A percentile compares a stretch with the other conserved stretches of the same genome.
These are phyloP conservation scores for Copidosoma aretas DNA, from an alignment of 2,888 invertebrate genomes.

Conservation along the genomic window DNA sequence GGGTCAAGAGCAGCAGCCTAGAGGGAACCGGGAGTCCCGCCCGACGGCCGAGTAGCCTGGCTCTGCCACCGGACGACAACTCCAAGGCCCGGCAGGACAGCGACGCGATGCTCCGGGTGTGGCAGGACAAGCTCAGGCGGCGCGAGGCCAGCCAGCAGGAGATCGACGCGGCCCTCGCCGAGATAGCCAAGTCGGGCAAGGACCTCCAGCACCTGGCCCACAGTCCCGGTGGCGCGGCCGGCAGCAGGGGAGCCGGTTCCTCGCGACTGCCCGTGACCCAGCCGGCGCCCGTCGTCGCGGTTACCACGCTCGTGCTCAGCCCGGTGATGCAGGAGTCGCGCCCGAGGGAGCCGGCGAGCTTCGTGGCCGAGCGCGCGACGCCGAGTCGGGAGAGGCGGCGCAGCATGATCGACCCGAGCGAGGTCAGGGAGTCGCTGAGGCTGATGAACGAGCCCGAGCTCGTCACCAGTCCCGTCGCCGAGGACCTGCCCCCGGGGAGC, in stretches of 20 bases:
- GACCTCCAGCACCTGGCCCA: constrained; percentile 58
- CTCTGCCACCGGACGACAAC: constrained; percentile 51
- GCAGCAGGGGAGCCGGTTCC: constrained; percentile 36
- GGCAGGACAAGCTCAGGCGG: constrained; percentile 74
- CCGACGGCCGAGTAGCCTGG: constrained; percentile 53
- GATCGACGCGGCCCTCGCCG: constrained; percentile 58
- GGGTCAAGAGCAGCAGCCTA: constrained; percentile 57
- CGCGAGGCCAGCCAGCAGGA: constrained; percentile 51
- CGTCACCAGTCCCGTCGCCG: constrained; percentile 36
- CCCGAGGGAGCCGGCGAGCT: constrained; percentile 53
- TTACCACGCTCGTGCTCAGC: constrained; percentile 59
- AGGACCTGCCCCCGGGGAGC: constrained; percentile 23
- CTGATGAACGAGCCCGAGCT: constrained; percentile 42
- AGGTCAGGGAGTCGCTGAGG: constrained; percentile 50
- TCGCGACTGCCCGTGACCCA: constrained; percentile 51
- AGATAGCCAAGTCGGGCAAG: constrained; percentile 60
- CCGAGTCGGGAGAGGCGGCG: constrained; percentile 60
- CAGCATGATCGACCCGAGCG: constrained; percentile 63
- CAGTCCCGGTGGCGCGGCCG: background rate
- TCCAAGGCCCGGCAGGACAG: constrained; percentile 57
- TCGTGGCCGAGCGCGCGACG: constrained; percentile 57
- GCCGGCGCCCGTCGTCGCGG: constrained; percentile 58
- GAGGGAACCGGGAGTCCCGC: no score
- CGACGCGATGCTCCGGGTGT: constrained; percentile 66
- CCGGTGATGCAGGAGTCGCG: constrained; percentile 61